These are phyloP conservation scores for Eurosta solidaginis DNA, from an alignment of 1,140 invertebrate genomes.

Conservation along the genomic window DNA sequence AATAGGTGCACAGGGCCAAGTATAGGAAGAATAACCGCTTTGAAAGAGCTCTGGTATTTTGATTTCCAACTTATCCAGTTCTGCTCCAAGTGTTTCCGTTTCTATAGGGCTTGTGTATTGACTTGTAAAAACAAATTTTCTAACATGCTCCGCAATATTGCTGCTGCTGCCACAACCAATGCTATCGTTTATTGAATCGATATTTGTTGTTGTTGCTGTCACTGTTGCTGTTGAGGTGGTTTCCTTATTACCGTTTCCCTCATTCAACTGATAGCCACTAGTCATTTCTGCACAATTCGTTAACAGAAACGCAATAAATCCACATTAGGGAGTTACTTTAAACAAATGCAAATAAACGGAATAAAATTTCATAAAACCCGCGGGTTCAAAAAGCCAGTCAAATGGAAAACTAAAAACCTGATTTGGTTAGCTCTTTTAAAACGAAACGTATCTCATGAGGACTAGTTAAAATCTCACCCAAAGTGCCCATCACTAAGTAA, in stretches of 20 bases:
- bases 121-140: constrained; percentile 79
- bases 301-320: too few relatives aligned
- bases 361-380: too few relatives aligned
- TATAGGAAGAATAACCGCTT: constrained; percentile 90
- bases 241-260: constrained; percentile 41
- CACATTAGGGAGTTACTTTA: too few relatives aligned
- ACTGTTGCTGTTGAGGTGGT: constrained; percentile 32
- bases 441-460: too few relatives aligned
- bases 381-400: too few relatives aligned
- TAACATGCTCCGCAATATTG: constrained; percentile 67
- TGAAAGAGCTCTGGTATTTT: constrained; percentile 82
- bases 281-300: constrained; percentile 28
- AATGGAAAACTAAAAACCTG: too few relatives aligned
- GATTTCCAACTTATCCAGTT: constrained; percentile 73
- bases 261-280: constrained; percentile 50
- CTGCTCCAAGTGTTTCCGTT: background rate
- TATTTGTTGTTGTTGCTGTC: constrained; percentile 36
- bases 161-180: background rate
- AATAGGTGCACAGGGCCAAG: constrained; percentile 91
- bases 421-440: too few relatives aligned
- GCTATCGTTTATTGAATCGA: background rate
- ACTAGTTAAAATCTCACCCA: too few relatives aligned
- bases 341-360: too few relatives aligned
- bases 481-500: too few relatives aligned
- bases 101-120: constrained; percentile 59